Percentiles rank a stretch among this genome's conserved stretches.
phyloP scores from a whole-genome alignment of 2,113 vertebrate genomes.

The Lonchura striata region DNA sequence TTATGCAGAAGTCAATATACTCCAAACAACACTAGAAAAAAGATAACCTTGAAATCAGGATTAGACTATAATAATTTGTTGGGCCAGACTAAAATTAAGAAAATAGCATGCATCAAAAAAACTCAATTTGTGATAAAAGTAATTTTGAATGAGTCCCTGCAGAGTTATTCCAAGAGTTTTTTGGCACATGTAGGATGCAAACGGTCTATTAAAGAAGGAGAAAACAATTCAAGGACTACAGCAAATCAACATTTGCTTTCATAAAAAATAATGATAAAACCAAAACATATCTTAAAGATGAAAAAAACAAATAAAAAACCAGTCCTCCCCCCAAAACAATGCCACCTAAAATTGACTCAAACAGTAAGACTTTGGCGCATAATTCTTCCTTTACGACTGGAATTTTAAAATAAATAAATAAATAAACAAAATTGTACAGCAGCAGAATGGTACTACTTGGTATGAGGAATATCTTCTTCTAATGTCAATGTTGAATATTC shows the following conservation, averaged over 20 bases:
- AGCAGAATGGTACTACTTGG: fast-evolving
- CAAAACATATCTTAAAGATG: background rate
- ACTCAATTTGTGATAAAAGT: background rate
- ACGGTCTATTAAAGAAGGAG: background rate
- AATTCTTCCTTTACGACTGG: background rate
- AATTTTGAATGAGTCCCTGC: background rate
- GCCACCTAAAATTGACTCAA: background rate
- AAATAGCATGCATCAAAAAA: background rate
- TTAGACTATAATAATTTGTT: background rate
- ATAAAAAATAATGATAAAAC: background rate
- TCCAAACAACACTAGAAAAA: background rate
- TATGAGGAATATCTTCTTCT: background rate
- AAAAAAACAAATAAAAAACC: background rate
- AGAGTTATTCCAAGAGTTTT: background rate
- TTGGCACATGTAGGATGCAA: background rate
- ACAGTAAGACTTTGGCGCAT: background rate
- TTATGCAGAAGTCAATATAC: background rate
- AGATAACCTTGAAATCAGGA: background rate
- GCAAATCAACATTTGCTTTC: background rate
- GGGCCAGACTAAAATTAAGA: background rate
- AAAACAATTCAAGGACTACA: background rate
- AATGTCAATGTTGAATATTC: background rate
- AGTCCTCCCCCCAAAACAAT: fast-evolving
- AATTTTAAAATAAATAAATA: background rate
- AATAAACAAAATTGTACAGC: background rate